phyloP scores from a whole-genome alignment of 2,113 vertebrate genomes.

The Scomber colias region DNA sequence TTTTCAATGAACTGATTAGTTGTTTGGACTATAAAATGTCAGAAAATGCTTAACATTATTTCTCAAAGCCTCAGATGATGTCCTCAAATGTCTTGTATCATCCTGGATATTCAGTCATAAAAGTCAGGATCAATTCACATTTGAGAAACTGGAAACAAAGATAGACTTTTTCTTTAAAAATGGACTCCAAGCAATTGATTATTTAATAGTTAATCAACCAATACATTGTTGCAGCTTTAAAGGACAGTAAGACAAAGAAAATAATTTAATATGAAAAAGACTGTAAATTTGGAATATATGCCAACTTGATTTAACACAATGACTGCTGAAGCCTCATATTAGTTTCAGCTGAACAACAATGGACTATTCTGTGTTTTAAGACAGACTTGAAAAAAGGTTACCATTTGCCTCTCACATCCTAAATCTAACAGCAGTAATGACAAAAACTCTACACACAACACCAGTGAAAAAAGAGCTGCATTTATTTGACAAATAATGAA shows the following conservation, averaged over 20 bases:
- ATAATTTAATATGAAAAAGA: neutral
- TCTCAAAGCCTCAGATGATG: too few species aligned
- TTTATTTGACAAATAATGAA: constrained; percentile 65
- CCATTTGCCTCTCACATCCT: neutral
- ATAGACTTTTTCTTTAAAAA: too few species aligned
- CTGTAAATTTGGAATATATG: neutral
- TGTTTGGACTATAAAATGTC: too few species aligned
- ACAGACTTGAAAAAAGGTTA: neutral
- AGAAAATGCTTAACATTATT: too few species aligned
- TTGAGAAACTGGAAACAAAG: too few species aligned
- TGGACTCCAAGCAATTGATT: too few species aligned
- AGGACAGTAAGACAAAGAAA: neutral
- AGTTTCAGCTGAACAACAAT: neutral
- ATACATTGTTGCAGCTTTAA: too few species aligned
- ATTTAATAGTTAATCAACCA: too few species aligned
- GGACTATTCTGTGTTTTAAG: neutral
- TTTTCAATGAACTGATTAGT: too few species aligned
- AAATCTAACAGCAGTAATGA: neutral
- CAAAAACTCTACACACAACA: neutral
- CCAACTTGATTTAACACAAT: neutral
- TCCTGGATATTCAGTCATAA: too few species aligned
- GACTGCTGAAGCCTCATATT: neutral
- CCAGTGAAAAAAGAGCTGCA: constrained; percentile 51
- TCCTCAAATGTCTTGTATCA: too few species aligned
- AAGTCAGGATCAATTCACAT: too few species aligned